Base-by-base conservation (phyloP, 2,113 vertebrate genomes). In the Irena cyanogastra region DNA sequence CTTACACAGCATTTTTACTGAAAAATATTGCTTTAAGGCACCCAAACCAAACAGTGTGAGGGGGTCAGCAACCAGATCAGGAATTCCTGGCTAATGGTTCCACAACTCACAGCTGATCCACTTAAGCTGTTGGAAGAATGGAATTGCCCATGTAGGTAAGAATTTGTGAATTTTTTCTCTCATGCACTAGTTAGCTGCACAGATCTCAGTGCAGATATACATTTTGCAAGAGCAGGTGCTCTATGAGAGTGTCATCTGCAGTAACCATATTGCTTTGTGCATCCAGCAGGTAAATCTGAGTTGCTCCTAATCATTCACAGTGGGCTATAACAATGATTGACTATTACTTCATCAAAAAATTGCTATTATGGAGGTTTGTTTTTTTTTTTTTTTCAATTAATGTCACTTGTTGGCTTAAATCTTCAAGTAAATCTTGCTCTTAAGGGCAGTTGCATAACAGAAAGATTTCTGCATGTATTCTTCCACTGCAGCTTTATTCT, bases 261-360 rank as follows among this genome's bases (percentile, higher is more conserved):
- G 64, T 54, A 90, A 92, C 90, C 82, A 94, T 90, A 94, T 90
- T 97, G 95, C 86, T 92, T 68, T 84, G 54, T 77, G 90, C 88
- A 65, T 87, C 85, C 89, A 83, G 70, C 71, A 94, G 80, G 90
- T 87, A 95, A 93, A 97, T 90, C 82, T 63, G 85, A 89, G 89
- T 94, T 94, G 60, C 93, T 95, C 89, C 83, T 93, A 86, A 87
- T 91, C 90, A 85, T 93, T 94, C 92, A 50, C 89, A 93, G 66
- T 84, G 68, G 63, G 71, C 77, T 77, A 59, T 37, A 93, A 88
- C 94, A 89, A 74, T 60, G 79, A 94, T 83, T 35, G 22, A 80
- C 71, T 85, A 71, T 70, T 95, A 53, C 71, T 91, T 87, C 59
- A 22, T 95, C 16, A 63, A 93, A 95, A 82, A 95, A 80, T 54